Evolutionary conservation across 2,888 invertebrate genomes (phyloP), one percentile per base, ranked within the genome.

Genomic region (Eretmocerus hayati): DNA sequence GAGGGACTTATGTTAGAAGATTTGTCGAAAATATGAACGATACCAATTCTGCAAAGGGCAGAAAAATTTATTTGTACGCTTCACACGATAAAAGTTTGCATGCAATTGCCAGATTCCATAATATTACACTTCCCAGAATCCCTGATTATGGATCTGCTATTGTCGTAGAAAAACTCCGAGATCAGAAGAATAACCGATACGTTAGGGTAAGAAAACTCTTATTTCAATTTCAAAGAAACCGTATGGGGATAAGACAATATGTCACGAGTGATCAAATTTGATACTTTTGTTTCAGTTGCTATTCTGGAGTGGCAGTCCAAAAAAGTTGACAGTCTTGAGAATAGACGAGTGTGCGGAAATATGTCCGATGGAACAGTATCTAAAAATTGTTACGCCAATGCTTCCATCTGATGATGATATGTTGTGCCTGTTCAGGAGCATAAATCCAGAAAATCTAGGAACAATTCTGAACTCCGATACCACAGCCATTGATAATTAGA

Each of bases 381-480:
- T 41, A 13, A 32, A 48, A 22, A 36, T 36, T 11, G 16, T 48
- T 1, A 26, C 18, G 13, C 32, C 47, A 13, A 11, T 33, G n/a
- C 36, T 52, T 21, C 51, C 51, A 13, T 40, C 51, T 2, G 47
- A 48, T 21, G 51, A 52, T 2, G 51, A 52, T 9, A 52, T 52
- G 51, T 23, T 23, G 4, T 52, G 51, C 18, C 18, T 52, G 8
- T 41, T 37, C 11, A 18, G 48, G 21, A 42, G 48, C 23, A 19
- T 48, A 19, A 6, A 36, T 13, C 42, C 46, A 16, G 26, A 37
- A 33, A 22, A 47, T 9, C 16, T 52, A 2, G 36, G 42, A 32
- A 41, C 23, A 23, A 44, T 52, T 19, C 30, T 52, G 4, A 37
- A 20, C 32, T 33, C 47, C 2, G 51, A 44, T 32, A 11, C 22